Percentiles rank a stretch among this genome's conserved stretches.
phyloP scores from a whole-genome alignment of 2,797 vertebrate genomes.

The Bovichtus diacanthus region DNA sequence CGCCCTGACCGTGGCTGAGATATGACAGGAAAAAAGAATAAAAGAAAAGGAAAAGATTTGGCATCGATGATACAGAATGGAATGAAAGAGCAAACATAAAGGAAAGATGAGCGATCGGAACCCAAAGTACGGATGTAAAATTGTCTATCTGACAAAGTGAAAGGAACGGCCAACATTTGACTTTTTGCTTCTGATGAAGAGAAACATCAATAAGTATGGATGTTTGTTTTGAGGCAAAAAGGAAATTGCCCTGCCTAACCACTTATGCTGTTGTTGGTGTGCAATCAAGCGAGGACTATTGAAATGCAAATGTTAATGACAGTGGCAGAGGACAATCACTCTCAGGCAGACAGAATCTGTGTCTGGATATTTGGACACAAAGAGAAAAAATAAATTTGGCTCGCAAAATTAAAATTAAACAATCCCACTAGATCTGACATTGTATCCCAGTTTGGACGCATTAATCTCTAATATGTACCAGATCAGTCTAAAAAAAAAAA shows the following conservation, averaged over 20 bases:
- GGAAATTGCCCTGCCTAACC: conserved; percentile 69
- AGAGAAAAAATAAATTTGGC: conserved; percentile 35
- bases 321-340: conserved; percentile 61
- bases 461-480: conserved; percentile 15
- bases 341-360: conserved; percentile 43
- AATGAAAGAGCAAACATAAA: conserved; percentile 22
- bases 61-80: background rate
- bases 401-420: conserved; percentile 42
- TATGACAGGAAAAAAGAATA: background rate
- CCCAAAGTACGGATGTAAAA: background rate
- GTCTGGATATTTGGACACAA: conserved; percentile 52
- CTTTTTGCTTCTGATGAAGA: conserved; percentile 51
- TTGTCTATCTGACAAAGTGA: conserved; percentile 29
- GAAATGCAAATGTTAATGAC: conserved; percentile 80
- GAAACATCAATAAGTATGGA: conserved; percentile 58
- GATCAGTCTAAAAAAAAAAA: too few species aligned
- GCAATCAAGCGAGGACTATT: conserved; percentile 70
- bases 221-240: conserved; percentile 73
- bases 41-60: conserved; percentile 4
- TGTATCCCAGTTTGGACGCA: conserved; percentile 7
- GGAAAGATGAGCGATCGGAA: conserved; percentile 19
- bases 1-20: too few species aligned
- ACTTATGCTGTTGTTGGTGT: conserved; percentile 66
- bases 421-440: conserved; percentile 35
- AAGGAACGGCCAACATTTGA: conserved; percentile 22